Conservation (phyloP, 2,888 invertebrate genomes). For the Lordiphosa fenestrarum region DNA sequence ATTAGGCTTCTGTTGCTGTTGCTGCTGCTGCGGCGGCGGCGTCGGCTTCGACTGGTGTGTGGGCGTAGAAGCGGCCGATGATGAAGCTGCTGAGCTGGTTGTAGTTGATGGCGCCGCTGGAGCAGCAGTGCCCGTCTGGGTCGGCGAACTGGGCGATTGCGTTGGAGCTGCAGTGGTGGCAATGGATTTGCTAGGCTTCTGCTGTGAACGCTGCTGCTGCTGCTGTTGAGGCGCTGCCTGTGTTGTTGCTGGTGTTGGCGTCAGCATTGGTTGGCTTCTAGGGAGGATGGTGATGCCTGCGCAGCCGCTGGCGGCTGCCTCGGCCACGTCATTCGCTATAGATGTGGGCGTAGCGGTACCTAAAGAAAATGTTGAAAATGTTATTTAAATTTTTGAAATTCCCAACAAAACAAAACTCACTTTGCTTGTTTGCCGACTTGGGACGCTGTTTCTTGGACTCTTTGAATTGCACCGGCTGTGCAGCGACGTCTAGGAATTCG, state of each 20-base stretch:
- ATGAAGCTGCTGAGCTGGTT: conserved; percentile 46
- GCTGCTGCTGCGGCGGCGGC: conserved; percentile 11
- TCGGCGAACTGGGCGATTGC: conserved; percentile 5
- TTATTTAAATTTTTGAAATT: too few species aligned
- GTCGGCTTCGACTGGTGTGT: conserved; percentile 49
- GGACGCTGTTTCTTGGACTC: conserved; percentile 52
- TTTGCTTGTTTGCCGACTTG: conserved; percentile 65
- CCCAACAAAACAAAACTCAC: conserved; percentile 25
- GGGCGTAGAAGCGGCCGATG: conserved; percentile 69
- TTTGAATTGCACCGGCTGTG: conserved; percentile 42
- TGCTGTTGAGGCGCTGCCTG: conserved; percentile 10
- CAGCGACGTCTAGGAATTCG: conserved; percentile 8
- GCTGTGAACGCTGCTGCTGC: conserved; percentile 20
- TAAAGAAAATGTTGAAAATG: conserved; percentile 10
- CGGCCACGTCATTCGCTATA: conserved; percentile 61
- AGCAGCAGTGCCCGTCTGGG: conserved; percentile 6
- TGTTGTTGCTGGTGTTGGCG: background rate
- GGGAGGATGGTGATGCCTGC: conserved; percentile 35
- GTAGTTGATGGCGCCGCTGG: conserved; percentile 20
- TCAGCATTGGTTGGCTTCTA: conserved; percentile 30
- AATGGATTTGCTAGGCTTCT: conserved; percentile 29
- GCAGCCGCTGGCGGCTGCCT: conserved; percentile 44
- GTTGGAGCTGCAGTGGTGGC: conserved; percentile 22
- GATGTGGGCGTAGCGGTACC: conserved; percentile 64
- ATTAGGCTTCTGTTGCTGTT: conserved; percentile 9